Evolutionary conservation across 2,797 vertebrate species (phyloP).

Genomic region (Valencia hispanica): DNA sequence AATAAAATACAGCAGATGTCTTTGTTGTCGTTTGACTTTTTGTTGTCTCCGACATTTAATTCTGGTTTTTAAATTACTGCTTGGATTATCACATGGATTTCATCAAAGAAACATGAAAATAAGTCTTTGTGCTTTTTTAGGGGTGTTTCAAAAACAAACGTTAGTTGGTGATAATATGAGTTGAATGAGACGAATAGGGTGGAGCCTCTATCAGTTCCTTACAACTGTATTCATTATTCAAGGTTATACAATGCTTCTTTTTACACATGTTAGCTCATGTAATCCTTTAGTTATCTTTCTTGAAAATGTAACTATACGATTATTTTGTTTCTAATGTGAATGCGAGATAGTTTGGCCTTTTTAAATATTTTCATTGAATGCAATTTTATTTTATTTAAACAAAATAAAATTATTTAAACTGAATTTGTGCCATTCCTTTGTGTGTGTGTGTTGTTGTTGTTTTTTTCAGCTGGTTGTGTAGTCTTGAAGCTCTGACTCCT

Average conservation of each 20-base stretch:
- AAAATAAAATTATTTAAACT: not conserved
- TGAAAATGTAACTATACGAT: not conserved
- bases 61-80: not conserved
- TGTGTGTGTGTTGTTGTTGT: no score
- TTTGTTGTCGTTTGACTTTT: not conserved
- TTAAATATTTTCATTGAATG: not conserved
- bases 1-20: not conserved
- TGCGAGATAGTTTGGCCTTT: not conserved
- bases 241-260: not conserved
- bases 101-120: not conserved
- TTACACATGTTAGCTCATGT: not conserved
- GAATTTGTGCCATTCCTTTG: no score
- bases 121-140: not conserved
- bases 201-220: not conserved
- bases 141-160: not conserved
- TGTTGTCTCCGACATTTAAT: not conserved
- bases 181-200: not conserved
- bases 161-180: not conserved
- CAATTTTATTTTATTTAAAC: not conserved
- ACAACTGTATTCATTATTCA: not conserved
- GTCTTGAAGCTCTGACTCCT: no score
- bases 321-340: not conserved
- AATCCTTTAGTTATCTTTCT: not conserved
- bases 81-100: no score
- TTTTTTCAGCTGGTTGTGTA: no score